Conservation (phyloP, 1,140 invertebrate genomes). For the Coelopa frigida region DNA sequence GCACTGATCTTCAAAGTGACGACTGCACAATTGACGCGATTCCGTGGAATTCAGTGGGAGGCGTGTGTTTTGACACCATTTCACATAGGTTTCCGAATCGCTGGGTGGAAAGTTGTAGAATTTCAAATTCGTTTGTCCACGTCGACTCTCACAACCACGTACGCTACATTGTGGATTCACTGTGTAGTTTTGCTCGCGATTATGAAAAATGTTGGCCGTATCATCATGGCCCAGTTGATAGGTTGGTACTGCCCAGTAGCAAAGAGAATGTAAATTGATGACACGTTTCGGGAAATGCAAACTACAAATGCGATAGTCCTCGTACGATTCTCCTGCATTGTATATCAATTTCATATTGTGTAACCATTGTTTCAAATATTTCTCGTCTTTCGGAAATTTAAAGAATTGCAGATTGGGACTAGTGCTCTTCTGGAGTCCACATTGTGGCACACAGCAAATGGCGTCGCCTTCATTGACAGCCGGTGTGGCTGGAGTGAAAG, state of each 20-base stretch:
- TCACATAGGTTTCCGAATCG: conserved; percentile 39
- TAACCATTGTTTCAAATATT: conserved; percentile 39
- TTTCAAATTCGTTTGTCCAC: conserved; percentile 38
- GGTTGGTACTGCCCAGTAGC: conserved; percentile 41
- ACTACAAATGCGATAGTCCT: conserved; percentile 33
- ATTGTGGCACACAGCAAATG: conserved; percentile 35
- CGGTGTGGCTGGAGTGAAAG: too few species aligned
- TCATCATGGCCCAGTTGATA: conserved; percentile 40
- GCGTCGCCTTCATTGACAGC: conserved; percentile 32
- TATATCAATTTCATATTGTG: conserved; percentile 38
- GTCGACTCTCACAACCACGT: conserved; percentile 34
- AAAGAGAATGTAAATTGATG: conserved; percentile 37
- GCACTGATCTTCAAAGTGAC: conserved; percentile 38
- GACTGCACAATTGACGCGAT: conserved; percentile 37
- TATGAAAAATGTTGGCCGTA: conserved; percentile 40
- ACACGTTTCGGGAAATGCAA: conserved; percentile 41
- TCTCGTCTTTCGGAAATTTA: conserved; percentile 38
- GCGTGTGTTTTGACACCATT: conserved; percentile 40
- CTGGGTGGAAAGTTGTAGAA: conserved; percentile 40
- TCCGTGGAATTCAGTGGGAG: conserved; percentile 36
- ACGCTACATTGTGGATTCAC: conserved; percentile 39
- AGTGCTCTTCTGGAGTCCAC: conserved; percentile 35
- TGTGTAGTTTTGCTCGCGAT: conserved; percentile 33
- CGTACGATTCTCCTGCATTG: conserved; percentile 23
- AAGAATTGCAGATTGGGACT: conserved; percentile 39